phyloP scores from a whole-genome alignment of 2,888 invertebrate genomes.

The Sinotaia quadrata region DNA sequence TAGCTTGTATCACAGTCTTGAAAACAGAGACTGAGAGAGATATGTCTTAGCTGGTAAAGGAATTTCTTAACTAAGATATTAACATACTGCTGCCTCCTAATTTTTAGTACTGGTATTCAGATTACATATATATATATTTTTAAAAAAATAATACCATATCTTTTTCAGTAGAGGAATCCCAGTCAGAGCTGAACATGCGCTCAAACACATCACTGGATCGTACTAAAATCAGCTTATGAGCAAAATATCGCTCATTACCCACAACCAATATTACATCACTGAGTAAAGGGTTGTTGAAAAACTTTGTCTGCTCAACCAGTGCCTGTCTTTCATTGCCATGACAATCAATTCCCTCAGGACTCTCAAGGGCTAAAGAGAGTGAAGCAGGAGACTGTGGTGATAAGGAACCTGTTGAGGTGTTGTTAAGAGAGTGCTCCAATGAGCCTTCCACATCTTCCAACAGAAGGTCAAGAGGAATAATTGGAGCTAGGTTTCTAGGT shows the following conservation, averaged over 20 bases:
- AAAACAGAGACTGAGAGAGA: too few species aligned
- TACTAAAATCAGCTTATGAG: slow-evolving; percentile 73
- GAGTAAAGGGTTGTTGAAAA: slow-evolving; percentile 58
- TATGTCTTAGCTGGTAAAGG: too few species aligned
- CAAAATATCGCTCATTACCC: slow-evolving; percentile 70
- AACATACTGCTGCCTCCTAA: too few species aligned
- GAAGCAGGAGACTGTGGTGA: slow-evolving; percentile 34
- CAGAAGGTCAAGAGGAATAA: slow-evolving; percentile 17
- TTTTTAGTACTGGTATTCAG: too few species aligned
- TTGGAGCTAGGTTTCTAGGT: slow-evolving; percentile 23
- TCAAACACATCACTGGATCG: slow-evolving; percentile 74
- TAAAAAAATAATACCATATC: neutral
- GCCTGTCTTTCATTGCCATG: slow-evolving; percentile 62
- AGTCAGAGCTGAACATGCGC: slow-evolving; percentile 72
- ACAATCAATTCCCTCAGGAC: slow-evolving; percentile 61
- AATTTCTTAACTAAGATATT: too few species aligned
- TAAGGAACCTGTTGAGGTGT: slow-evolving; percentile 13
- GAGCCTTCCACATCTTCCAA: slow-evolving; percentile 12
- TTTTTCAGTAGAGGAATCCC: slow-evolving; percentile 45
- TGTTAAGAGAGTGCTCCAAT: slow-evolving; percentile 4
- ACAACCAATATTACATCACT: slow-evolving; percentile 66
- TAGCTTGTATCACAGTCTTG: neutral
- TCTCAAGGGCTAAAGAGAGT: slow-evolving; percentile 48
- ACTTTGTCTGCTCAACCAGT: slow-evolving; percentile 55
- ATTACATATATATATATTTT: too few species aligned